Percentiles rank a stretch among this genome's conserved stretches.
Conservation (phyloP, 2,113 vertebrate genomes). For the Saguinus midas region DNA sequence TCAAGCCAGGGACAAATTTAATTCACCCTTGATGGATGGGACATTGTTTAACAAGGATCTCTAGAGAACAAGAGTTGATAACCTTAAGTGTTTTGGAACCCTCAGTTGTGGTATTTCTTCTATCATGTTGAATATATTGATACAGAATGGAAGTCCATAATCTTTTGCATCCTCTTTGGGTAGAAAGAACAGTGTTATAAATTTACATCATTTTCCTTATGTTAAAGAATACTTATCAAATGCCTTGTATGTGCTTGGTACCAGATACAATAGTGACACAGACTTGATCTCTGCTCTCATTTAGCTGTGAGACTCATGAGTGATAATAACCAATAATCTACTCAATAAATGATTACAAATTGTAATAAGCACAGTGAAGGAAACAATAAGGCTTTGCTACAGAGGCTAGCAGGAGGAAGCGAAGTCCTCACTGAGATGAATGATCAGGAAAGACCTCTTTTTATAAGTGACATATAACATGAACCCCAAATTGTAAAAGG, state of each 20-base stretch:
- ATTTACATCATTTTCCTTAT: background rate
- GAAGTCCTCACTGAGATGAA: background rate
- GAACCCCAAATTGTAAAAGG: background rate
- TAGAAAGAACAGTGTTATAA: background rate
- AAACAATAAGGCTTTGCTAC: background rate
- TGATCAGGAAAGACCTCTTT: background rate
- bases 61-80: background rate
- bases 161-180: background rate
- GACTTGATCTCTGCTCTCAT: background rate
- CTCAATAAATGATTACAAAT: background rate
- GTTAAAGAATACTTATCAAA: background rate
- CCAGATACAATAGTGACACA: background rate
- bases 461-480: background rate
- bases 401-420: background rate
- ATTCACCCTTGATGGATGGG: constrained; percentile 11
- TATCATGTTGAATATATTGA: background rate
- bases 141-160: background rate
- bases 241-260: background rate
- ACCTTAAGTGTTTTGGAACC: background rate
- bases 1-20: background rate
- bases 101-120: background rate
- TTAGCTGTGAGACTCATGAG: background rate
- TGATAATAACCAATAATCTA: background rate
- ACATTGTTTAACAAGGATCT: background rate
- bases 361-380: background rate